Conservation (phyloP, 2,113 vertebrate genomes). For the Tyrannus savana region DNA sequence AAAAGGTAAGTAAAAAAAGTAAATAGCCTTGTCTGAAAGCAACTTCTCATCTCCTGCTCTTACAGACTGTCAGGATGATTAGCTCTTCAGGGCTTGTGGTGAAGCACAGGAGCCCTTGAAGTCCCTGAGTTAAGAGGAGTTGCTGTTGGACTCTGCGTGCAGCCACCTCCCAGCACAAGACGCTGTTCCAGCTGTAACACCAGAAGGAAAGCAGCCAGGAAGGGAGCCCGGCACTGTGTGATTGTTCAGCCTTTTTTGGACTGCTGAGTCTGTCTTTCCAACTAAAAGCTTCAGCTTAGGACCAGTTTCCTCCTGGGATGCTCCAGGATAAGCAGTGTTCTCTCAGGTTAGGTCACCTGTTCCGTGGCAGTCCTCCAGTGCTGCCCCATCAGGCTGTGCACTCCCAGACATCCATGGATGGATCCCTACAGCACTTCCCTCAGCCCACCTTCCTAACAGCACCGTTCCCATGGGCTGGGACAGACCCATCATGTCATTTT, state of each 20-base stretch:
- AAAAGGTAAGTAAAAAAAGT: too few relatives aligned
- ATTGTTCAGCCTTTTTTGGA: background rate
- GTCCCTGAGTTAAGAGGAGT: background rate
- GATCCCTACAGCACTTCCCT: background rate
- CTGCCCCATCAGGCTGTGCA: background rate
- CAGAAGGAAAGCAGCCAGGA: background rate
- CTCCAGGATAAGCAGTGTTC: background rate
- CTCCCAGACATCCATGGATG: too few relatives aligned
- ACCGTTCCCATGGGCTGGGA: background rate
- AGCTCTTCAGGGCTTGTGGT: background rate
- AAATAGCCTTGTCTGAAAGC: background rate
- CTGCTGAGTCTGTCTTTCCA: background rate
- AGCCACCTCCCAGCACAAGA: background rate
- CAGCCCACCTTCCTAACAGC: background rate
- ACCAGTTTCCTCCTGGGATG: background rate
- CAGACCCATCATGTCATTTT: rapidly evolving
- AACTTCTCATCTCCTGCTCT: background rate
- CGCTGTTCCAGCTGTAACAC: background rate
- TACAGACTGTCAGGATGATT: background rate
- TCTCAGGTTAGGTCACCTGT: background rate
- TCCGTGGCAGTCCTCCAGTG: rapidly evolving
- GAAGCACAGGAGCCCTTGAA: background rate
- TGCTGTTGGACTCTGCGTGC: background rate
- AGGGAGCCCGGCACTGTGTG: background rate
- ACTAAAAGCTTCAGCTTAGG: background rate